Conservation (phyloP, 2,888 invertebrate genomes). For the Homarus gammarus region DNA sequence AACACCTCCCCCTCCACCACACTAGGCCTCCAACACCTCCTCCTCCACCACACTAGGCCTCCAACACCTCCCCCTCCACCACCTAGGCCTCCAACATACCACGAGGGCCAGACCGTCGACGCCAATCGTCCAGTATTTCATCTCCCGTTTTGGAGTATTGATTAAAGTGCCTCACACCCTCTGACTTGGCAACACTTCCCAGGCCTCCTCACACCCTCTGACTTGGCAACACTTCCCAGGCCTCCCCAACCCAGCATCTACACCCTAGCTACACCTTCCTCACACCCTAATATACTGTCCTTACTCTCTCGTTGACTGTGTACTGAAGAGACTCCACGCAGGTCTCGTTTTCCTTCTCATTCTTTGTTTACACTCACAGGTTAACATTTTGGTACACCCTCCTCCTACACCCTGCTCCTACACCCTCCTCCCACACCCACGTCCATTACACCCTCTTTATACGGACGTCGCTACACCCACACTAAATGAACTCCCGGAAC, state of each 20-base stretch:
- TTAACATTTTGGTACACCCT: not conserved
- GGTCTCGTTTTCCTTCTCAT: too few species aligned
- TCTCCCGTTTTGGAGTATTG: constrained; percentile 39
- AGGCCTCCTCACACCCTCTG: not conserved
- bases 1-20: not conserved
- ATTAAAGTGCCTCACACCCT: constrained; percentile 21
- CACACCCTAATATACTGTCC: not conserved
- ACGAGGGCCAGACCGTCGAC: not conserved
- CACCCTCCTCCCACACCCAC: not conserved
- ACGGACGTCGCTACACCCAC: not conserved
- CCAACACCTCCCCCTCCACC: not conserved
- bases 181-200: constrained; percentile 13
- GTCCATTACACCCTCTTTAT: not conserved
- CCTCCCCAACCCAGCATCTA: not conserved
- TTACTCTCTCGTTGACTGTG: too few species aligned
- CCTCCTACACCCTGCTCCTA: not conserved
- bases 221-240: constrained; percentile 10
- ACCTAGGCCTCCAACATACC: not conserved
- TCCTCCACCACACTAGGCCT: not conserved
- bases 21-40: not conserved
- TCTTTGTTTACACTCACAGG: too few species aligned
- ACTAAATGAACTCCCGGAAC: too few species aligned
- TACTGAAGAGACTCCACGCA: too few species aligned
- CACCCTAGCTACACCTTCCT: not conserved
- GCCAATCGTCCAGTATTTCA: constrained; percentile 38